phyloP scores from a whole-genome alignment of 2,113 vertebrate species.

The Ellobius talpinus region DNA sequence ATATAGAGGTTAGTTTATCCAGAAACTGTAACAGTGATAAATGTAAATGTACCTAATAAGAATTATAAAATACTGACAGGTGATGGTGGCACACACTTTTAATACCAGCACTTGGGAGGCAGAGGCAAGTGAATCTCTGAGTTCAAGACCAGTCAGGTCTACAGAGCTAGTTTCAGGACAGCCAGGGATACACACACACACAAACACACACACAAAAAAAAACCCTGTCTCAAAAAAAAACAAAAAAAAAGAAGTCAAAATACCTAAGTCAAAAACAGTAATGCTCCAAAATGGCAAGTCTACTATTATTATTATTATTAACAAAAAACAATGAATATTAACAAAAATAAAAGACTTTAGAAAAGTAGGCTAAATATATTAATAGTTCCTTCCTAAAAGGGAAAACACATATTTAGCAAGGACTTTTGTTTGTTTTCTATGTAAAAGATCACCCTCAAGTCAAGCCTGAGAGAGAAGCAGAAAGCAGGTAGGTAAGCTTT shows the following conservation, averaged over 20 bases:
- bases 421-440: neutral
- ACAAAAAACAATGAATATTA: slow-evolving; percentile 32
- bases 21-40: neutral
- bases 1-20: neutral
- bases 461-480: neutral
- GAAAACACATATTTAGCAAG: slow-evolving; percentile 36
- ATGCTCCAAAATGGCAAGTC: neutral
- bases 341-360: neutral
- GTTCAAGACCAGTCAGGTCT: too few species aligned
- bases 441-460: neutral
- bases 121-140: too few species aligned
- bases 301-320: neutral
- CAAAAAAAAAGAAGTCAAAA: neutral
- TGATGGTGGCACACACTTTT: too few species aligned
- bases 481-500: neutral
- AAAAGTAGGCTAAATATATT: slow-evolving; percentile 14
- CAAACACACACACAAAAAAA: too few species aligned
- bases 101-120: too few species aligned
- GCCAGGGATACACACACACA: too few species aligned
- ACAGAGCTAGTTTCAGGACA: too few species aligned
- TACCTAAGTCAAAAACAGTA: slow-evolving; percentile 36
- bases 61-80: neutral
- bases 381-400: slow-evolving; percentile 20
- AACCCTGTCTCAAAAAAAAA: too few species aligned
- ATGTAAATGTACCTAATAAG: neutral